Evolutionary conservation across 2,888 invertebrate species (phyloP).

Genomic region (Drosophila fulvimacula): DNA sequence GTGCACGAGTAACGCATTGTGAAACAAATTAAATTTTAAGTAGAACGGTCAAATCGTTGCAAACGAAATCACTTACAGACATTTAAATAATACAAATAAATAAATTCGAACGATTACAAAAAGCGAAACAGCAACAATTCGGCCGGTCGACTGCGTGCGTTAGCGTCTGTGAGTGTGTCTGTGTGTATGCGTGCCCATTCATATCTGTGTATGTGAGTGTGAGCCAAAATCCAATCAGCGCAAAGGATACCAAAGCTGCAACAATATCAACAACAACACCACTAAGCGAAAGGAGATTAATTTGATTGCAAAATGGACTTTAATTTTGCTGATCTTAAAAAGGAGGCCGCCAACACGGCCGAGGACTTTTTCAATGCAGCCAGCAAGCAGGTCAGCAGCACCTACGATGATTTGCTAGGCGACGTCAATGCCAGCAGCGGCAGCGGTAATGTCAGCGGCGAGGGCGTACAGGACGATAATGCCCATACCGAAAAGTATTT

Average conservation of each 20-base stretch:
- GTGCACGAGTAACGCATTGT: slow-evolving; percentile 28
- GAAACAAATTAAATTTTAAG: slow-evolving; percentile 51
- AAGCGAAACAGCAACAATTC: slow-evolving; percentile 8
- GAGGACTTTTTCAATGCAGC: slow-evolving; percentile 71
- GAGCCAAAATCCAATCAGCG: slow-evolving; percentile 49
- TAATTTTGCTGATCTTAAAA: slow-evolving; percentile 81
- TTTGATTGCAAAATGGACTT: slow-evolving; percentile 76
- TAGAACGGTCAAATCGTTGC: slow-evolving; percentile 40
- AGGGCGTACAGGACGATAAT: slow-evolving; percentile 80
- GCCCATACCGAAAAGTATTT: slow-evolving; percentile 82
- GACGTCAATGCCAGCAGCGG: slow-evolving; percentile 20
- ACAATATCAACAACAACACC: slow-evolving; percentile 11
- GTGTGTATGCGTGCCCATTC: slow-evolving; percentile 12
- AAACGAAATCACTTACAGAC: slow-evolving; percentile 13
- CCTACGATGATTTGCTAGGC: slow-evolving; percentile 63
- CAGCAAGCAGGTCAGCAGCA: slow-evolving; percentile 49
- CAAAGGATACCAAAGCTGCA: slow-evolving; percentile 56
- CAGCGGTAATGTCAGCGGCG: slow-evolving; percentile 53
- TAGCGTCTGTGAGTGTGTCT: slow-evolving; percentile 5
- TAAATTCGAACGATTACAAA: slow-evolving; percentile 16
- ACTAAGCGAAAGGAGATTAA: slow-evolving; percentile 17
- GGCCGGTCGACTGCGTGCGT: slow-evolving; percentile 36
- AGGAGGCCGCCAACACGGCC: slow-evolving; percentile 77
- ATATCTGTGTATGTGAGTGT: slow-evolving; percentile 16
- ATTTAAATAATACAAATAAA: slow-evolving; percentile 13